Evolutionary conservation across 2,888 invertebrate genomes (phyloP), one percentile per base, ranked within the genome.

Genomic region (Hydraecia micacea): DNA sequence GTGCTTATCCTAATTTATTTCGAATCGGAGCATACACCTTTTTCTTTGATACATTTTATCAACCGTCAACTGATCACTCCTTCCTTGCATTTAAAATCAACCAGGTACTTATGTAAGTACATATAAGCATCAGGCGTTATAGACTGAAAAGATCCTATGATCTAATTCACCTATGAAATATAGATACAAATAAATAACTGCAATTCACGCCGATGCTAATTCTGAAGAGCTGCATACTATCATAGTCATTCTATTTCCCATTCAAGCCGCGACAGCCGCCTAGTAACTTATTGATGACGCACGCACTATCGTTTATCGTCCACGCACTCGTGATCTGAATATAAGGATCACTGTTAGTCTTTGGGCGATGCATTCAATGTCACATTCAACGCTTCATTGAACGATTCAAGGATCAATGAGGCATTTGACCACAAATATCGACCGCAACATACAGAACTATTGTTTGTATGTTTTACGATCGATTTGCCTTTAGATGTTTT

Each of bases 341-440:
- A 72, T 69, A 87, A 87, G 74, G 72, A 88, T 73, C 74, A 63
- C 63, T 73, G 32, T 77, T 67, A 77, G 52, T 77, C 82, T 85
- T 84, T 75, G 73, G 79, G 79, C 81, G 88, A 79, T 88, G 89
- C 87, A 86, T 82, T 89, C 88, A 89, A 88, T 87, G 89, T 81
- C 90, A 86, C 69, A 83, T 86, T 79, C 39, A 63, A 79, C 75
- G 52, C 73, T 80, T 76, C 88, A 83, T 86, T 86, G 77, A 88
- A 73, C 79, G 68, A 77, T 79, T 86, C 88, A 89, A 89, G 90
- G 87, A 86, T 75, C 32, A 68, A 82, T 85, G 73, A 82, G 73
- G 80, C 74, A 76, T 77, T 77, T 65, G 77, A 83, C 66, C 76
- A 88, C 79, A 73, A 81, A 79, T 77, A 63, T 65, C 63, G 66